phyloP scores from a whole-genome alignment of 92 coral and sea anemone genomes.

The Diadumene lineata region DNA sequence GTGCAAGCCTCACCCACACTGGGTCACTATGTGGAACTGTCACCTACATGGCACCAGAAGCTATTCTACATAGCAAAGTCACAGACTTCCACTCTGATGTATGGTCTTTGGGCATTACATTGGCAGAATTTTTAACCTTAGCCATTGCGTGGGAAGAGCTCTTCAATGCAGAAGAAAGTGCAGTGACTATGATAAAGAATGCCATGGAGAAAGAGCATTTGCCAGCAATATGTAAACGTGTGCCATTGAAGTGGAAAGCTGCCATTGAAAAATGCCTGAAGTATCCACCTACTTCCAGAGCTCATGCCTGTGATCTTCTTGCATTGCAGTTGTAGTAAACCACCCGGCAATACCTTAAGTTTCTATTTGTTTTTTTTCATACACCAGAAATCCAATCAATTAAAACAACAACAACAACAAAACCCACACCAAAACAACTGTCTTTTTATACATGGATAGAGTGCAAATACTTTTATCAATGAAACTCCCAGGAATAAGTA shows the following conservation, averaged over 20 bases:
- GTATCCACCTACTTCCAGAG: slow-evolving; percentile 16
- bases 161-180: slow-evolving; percentile 16
- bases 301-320: slow-evolving; percentile 7
- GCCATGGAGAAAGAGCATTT: slow-evolving; percentile 12
- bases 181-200: slow-evolving; percentile 6
- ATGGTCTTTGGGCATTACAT: slow-evolving; percentile 57
- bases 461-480: too few species aligned
- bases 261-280: neutral
- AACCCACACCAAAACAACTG: too few species aligned
- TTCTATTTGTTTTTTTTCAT: too few species aligned
- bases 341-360: too few species aligned
- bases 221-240: slow-evolving; percentile 8
- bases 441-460: too few species aligned
- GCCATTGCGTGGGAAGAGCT: slow-evolving; percentile 42
- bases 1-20: slow-evolving; percentile 23
- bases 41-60: slow-evolving; percentile 42
- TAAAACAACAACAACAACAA: too few species aligned
- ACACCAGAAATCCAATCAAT: too few species aligned
- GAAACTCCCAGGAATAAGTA: too few species aligned
- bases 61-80: slow-evolving; percentile 21
- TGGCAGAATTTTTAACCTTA: slow-evolving; percentile 39
- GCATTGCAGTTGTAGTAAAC: neutral
- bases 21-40: slow-evolving; percentile 44
- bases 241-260: slow-evolving; percentile 19
- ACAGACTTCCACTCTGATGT: slow-evolving; percentile 24